Evolutionary conservation across 1,140 invertebrate genomes (phyloP).

Genomic region (Bactericera cockerelli): DNA sequence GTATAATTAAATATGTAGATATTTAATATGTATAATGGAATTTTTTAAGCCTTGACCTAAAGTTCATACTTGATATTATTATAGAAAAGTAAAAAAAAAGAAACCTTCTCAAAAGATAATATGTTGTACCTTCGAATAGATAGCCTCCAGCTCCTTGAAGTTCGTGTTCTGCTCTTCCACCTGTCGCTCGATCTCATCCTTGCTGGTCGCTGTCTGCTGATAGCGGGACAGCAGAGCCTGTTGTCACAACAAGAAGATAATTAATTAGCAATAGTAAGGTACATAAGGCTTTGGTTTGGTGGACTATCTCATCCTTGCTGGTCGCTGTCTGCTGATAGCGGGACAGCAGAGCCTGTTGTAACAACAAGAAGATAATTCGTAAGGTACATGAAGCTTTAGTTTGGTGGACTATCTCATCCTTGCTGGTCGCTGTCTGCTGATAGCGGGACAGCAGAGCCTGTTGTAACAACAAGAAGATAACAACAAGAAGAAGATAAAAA

Average conservation of each 20-base stretch:
- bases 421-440: neutral
- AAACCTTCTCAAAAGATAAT: no score
- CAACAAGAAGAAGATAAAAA: no score
- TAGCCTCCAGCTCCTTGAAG: neutral
- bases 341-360: neutral
- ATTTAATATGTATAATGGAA: no score
- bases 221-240: slow-evolving; percentile 1
- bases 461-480: no score
- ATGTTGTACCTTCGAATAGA: neutral
- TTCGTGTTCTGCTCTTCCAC: neutral
- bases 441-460: slow-evolving; percentile 1
- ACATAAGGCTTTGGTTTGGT: no score
- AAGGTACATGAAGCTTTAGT: no score
- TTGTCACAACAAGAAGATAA: neutral
- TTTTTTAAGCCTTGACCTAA: no score
- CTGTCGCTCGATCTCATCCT: neutral
- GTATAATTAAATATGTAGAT: no score
- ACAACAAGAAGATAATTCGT: no score
- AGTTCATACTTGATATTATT: no score
- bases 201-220: neutral
- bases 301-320: slow-evolving; percentile 1
- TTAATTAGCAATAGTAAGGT: no score
- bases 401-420: slow-evolving; percentile 5
- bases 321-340: neutral
- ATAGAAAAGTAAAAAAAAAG: no score